A percentile compares a stretch with the other conserved stretches of the same genome.
Conservation (phyloP, 1,140 invertebrate genomes). For the Drosophila parvula region DNA sequence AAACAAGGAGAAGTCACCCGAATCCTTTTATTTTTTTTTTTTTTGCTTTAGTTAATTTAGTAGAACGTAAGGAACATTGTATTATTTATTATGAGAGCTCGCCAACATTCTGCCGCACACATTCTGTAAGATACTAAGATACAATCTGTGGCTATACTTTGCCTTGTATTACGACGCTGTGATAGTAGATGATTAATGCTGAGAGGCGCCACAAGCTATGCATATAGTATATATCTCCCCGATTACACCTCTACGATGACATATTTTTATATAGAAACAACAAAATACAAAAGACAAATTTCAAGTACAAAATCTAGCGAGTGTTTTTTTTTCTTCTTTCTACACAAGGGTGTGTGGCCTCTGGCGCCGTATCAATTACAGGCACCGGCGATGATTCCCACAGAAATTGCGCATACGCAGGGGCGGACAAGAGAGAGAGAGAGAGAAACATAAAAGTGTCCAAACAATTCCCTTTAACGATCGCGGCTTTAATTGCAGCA, state of each 20-base stretch:
- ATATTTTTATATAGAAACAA: constrained; percentile 15
- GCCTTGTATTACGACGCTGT: constrained; percentile 75
- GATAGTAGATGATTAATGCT: constrained; percentile 63
- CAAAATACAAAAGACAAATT: constrained; percentile 13
- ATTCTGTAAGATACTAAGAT: constrained; percentile 52
- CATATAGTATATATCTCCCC: constrained; percentile 39
- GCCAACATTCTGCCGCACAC: constrained; percentile 41
- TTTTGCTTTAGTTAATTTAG: constrained; percentile 11
- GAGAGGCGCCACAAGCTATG: constrained; percentile 12
- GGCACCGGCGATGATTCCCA: constrained; percentile 40
- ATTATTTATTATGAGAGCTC: constrained; percentile 68
- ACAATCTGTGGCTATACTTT: constrained; percentile 14
- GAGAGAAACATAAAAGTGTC: constrained; percentile 31
- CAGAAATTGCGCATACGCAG: constrained; percentile 63
- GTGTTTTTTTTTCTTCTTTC: neutral
- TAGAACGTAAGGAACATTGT: constrained; percentile 33
- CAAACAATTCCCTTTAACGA: constrained; percentile 54
- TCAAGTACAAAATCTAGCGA: constrained; percentile 5
- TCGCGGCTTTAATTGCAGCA: constrained; percentile 60
- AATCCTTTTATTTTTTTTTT: constrained; percentile 27
- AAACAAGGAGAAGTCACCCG: neutral
- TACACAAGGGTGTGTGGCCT: neutral
- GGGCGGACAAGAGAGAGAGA: neutral
- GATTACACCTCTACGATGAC: constrained; percentile 13
- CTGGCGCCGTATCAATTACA: constrained; percentile 63